Evolutionary conservation across 2,888 invertebrate genomes (phyloP).

Genomic region (Tuberolachnus salignus): DNA sequence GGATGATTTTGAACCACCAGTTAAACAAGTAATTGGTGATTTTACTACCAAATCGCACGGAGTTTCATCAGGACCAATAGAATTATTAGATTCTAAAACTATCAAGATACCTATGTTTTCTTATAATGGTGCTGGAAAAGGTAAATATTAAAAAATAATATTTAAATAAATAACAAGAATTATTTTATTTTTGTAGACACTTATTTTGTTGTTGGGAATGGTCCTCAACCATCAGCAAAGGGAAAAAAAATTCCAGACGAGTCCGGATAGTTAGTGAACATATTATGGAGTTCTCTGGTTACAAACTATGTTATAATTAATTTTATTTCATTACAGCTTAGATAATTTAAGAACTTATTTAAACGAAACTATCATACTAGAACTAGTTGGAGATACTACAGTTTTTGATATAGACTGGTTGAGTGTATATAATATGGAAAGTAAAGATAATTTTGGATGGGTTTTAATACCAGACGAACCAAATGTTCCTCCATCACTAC

Average conservation of each 20-base stretch:
- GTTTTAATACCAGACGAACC: constrained; percentile 79
- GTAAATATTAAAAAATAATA: constrained; percentile 57
- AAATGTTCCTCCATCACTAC: constrained; percentile 85
- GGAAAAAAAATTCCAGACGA: constrained; percentile 87
- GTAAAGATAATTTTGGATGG: constrained; percentile 74
- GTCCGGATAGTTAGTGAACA: constrained; percentile 83
- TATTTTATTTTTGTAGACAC: constrained; percentile 65
- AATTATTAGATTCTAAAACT: constrained; percentile 81
- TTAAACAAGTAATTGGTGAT: constrained; percentile 69
- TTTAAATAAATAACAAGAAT: neutral
- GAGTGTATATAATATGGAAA: constrained; percentile 75
- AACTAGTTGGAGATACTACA: constrained; percentile 80
- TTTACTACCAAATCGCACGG: constrained; percentile 71
- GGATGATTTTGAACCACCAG: constrained; percentile 87
- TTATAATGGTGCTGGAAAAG: constrained; percentile 77
- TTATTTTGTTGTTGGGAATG: constrained; percentile 88
- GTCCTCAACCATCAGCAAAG: constrained; percentile 82
- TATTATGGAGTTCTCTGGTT: neutral
- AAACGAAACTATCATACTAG: constrained; percentile 75
- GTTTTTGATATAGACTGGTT: constrained; percentile 86
- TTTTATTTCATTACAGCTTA: constrained; percentile 66
- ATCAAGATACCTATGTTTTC: constrained; percentile 76
- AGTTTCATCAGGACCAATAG: constrained; percentile 74
- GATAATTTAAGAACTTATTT: constrained; percentile 77
- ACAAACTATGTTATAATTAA: neutral